phyloP scores from a whole-genome alignment of 2,888 invertebrate species.

The Phytoseiulus persimilis region DNA sequence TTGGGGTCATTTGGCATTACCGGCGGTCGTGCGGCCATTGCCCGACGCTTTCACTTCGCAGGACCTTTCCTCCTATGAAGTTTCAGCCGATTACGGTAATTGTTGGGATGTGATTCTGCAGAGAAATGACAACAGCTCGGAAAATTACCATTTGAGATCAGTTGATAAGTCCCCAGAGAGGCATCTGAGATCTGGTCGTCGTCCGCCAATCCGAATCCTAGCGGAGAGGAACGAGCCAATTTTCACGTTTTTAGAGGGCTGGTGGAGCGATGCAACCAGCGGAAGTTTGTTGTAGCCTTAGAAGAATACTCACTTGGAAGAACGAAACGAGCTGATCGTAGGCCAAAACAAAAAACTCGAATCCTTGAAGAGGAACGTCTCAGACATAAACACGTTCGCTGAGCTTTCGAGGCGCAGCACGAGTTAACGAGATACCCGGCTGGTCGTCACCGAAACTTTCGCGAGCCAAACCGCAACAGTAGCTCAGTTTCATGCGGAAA shows the following conservation, averaged over 20 bases:
- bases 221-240: background rate
- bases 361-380: background rate
- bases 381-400: background rate
- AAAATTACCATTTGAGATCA: too few species aligned
- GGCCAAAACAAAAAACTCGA: background rate
- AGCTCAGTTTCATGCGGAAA: too few species aligned
- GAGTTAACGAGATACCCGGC: background rate
- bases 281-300: background rate
- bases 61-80: too few species aligned
- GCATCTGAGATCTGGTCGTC: background rate
- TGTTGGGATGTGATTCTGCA: too few species aligned
- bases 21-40: too few species aligned
- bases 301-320: background rate
- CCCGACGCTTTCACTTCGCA: too few species aligned
- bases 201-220: background rate
- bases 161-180: too few species aligned
- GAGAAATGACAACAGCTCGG: too few species aligned
- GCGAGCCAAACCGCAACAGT: background rate
- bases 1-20: too few species aligned
- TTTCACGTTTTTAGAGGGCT: background rate
- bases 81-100: too few species aligned
- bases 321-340: background rate
- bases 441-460: background rate
- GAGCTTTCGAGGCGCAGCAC: background rate
- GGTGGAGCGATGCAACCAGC: background rate